These are phyloP conservation scores for Oceanodroma leucorhoa DNA, from an alignment of 2,797 vertebrate genomes.

Conservation along the genomic window DNA sequence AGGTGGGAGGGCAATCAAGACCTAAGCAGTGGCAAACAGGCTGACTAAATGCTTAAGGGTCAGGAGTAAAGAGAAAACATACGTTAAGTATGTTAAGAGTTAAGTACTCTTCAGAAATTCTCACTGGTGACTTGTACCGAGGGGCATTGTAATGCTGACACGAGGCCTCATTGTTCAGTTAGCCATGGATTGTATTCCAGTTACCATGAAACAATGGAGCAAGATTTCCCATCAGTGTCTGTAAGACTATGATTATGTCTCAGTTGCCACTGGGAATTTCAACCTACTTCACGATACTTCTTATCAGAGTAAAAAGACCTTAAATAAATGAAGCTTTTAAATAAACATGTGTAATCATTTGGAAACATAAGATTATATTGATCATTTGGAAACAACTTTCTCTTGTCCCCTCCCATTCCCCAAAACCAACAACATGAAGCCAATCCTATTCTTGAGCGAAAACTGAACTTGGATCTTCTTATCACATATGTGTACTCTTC, in stretches of 20 bases:
- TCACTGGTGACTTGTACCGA: neutral
- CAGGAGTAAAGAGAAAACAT: neutral
- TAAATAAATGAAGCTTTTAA: slow-evolving; percentile 9
- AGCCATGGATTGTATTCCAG: slow-evolving; percentile 15
- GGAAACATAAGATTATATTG: neutral
- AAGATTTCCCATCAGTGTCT: neutral
- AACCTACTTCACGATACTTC: neutral
- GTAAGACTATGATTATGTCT: neutral
- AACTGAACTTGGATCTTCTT: slow-evolving; percentile 28
- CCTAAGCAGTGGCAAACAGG: neutral
- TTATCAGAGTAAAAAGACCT: slow-evolving; percentile 42
- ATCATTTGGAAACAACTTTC: neutral
- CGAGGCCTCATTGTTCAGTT: slow-evolving; percentile 7
- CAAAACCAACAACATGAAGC: neutral
- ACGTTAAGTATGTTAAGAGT: no score
- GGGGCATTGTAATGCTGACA: neutral
- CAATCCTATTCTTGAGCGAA: neutral
- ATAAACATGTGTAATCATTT: slow-evolving; percentile 28
- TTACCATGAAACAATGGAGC: neutral
- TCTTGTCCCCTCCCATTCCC: neutral
- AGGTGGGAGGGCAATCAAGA: neutral
- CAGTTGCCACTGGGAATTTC: neutral
- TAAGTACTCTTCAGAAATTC: slow-evolving; percentile 17
- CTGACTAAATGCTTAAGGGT: slow-evolving; percentile 5
- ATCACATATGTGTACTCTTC: neutral